Evolutionary conservation across 30 jellyfish, hydroid and myxozoan species (phyloP).

Genomic region (Hydractinia echinata): DNA sequence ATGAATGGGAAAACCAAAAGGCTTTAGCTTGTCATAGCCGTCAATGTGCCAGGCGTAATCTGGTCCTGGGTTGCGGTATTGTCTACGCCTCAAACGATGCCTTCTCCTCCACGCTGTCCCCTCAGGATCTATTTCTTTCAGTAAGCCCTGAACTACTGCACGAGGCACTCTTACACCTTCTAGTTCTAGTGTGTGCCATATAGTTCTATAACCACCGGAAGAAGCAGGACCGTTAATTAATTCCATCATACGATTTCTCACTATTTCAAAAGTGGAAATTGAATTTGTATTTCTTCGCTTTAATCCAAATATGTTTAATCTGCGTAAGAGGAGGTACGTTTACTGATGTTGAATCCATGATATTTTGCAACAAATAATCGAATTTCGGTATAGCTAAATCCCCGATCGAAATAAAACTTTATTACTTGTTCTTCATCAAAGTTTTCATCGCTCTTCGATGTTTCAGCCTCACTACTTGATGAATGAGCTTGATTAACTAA

Average conservation of each 20-base stretch:
- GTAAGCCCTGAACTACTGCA: slow-evolving; percentile 29
- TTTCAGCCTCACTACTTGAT: background rate
- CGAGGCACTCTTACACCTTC: slow-evolving; percentile 41
- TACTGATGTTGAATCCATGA: slow-evolving; percentile 14
- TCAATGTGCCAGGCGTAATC: slow-evolving; percentile 29
- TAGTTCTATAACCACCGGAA: slow-evolving; percentile 41
- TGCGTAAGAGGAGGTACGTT: slow-evolving; percentile 11
- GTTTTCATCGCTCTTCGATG: background rate
- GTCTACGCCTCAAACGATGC: slow-evolving; percentile 15
- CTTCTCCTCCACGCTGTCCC: slow-evolving; percentile 37
- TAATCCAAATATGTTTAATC: too few relatives aligned
- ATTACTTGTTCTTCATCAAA: slow-evolving; percentile 32
- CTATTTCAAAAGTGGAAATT: background rate
- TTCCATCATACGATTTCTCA: slow-evolving; percentile 26
- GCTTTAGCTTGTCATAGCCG: background rate
- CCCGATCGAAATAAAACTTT: slow-evolving; percentile 15
- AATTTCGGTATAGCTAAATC: slow-evolving; percentile 23
- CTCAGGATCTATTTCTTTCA: slow-evolving; percentile 40
- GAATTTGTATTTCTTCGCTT: background rate
- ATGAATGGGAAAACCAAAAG: too few relatives aligned
- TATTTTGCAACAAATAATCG: background rate
- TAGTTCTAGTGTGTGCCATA: slow-evolving; percentile 46
- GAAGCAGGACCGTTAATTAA: slow-evolving; percentile 32
- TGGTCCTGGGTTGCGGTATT: slow-evolving; percentile 26
- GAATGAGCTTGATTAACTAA: too few relatives aligned